Percentiles rank a stretch among this genome's conserved stretches.
These are phyloP conservation scores for Paracentrotus lividus DNA, from an alignment of 53 echinoderm and acorn worm genomes.

Conservation along the genomic window DNA sequence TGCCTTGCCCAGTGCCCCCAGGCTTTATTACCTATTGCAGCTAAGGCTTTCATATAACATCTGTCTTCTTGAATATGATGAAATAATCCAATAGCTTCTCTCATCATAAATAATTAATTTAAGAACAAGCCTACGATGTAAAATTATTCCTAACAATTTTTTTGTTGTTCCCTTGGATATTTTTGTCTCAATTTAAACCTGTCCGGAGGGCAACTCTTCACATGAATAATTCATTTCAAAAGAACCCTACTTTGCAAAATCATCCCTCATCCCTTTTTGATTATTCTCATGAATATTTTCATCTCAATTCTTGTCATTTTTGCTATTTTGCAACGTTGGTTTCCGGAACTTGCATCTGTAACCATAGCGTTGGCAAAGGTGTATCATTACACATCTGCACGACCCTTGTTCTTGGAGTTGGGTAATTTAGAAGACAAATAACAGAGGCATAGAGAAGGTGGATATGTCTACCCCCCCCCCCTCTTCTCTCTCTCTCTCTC, in stretches of 20 bases:
- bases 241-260: background rate
- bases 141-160: no score
- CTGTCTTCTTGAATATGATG: background rate
- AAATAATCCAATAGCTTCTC: background rate
- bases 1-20: background rate
- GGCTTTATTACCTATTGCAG: background rate
- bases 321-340: background rate
- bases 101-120: constrained; percentile 5
- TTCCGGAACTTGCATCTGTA: background rate
- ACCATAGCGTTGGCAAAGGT: background rate
- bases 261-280: background rate
- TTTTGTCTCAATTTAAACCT: no score
- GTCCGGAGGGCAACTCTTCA: background rate
- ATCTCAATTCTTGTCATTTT: background rate
- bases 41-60: constrained; percentile 7
- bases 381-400: background rate
- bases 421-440: constrained; percentile 29
- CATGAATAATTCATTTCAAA: background rate
- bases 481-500: background rate
- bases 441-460: background rate
- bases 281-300: background rate
- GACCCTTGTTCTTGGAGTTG: background rate
- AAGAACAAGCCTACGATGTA: no score
- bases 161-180: no score
- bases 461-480: no score